Evolutionary conservation across 2,113 vertebrate genomes (phyloP).

Genomic region (Acinonyx jubatus): DNA sequence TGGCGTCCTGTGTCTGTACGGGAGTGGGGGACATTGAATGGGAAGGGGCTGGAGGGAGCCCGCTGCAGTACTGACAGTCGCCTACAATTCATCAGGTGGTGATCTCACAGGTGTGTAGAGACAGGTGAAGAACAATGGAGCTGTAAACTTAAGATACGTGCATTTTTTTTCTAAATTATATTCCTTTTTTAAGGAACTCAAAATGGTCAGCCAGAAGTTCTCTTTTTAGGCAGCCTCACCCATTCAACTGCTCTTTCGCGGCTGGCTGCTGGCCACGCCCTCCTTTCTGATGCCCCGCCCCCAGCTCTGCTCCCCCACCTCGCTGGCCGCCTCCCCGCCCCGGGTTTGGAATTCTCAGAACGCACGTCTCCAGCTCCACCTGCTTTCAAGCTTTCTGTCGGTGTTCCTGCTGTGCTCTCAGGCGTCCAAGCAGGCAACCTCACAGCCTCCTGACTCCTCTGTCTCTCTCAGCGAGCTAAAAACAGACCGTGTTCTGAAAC

Average conservation of each 20-base stretch:
- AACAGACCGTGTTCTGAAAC: neutral
- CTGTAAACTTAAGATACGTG: neutral
- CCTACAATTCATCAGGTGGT: neutral
- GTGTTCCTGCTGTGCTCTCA: neutral
- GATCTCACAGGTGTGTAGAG: neutral
- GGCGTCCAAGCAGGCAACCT: neutral
- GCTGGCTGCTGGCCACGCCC: neutral
- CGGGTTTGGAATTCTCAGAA: neutral
- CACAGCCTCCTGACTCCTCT: neutral
- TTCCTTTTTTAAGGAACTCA: neutral
- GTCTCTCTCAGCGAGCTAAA: neutral
- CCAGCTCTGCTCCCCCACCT: neutral
- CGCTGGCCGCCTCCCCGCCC: neutral
- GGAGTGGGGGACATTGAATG: accelerated
- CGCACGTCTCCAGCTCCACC: neutral
- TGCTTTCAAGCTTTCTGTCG: neutral
- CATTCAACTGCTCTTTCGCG: too few relatives aligned
- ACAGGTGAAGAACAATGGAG: neutral
- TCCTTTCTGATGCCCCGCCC: neutral
- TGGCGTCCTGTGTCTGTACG: accelerated
- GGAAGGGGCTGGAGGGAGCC: neutral
- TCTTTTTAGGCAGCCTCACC: neutral
- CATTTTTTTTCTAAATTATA: neutral
- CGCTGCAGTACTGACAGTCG: accelerated
- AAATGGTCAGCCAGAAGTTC: neutral